Evolutionary conservation across 2,888 invertebrate species (phyloP), one percentile per base, ranked within the genome.

Genomic region (Venustoraphidia nigricollis): DNA sequence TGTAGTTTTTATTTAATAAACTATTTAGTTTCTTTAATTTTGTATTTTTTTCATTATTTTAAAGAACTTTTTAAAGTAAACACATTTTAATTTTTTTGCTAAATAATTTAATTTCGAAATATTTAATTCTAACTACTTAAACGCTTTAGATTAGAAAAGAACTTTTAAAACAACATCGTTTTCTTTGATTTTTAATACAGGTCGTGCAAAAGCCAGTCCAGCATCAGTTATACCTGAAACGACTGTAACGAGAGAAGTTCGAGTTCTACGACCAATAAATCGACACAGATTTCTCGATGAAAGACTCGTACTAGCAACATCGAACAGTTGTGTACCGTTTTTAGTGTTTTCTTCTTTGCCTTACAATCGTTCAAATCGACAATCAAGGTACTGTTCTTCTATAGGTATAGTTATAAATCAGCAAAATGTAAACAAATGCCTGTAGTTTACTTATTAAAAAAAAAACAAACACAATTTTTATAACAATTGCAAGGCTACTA

Each of bases 281-380:
- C 76, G 76, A 52, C 79, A 81, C 52, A 77, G 76, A 56, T 83
- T 84, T 59, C 79, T 75, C 60, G 83, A 88, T 65, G 88, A 89
- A 61, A 76, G 93, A 59, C 73, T 93, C 53, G 82, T 89, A 49
- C 74, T 94, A 66, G 81, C 88, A 38, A 82, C 89, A 45, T 71
- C 79, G 8, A 79, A 79, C 27, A 47, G 47, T 57, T 81, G 82
- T 58, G 79, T 82, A 49, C 93, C 94, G 36, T 84, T 92, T 68
- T 75, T 85, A 56, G 74, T 94, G 52, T 93, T 86, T 65, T 93
- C 93, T 38, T 79, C 87, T 48, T 77, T 94, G 61, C 90, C 93
- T 36, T 92, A 89, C 63, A 81, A 77, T 50, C 67, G 65, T 51
- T 59, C 55, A 41, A 55, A 56, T 35, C 58, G 59, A 41, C 47